These are phyloP conservation scores for Aproaerema taeniolella DNA, from an alignment of 2,888 invertebrate species.

Conservation along the genomic window DNA sequence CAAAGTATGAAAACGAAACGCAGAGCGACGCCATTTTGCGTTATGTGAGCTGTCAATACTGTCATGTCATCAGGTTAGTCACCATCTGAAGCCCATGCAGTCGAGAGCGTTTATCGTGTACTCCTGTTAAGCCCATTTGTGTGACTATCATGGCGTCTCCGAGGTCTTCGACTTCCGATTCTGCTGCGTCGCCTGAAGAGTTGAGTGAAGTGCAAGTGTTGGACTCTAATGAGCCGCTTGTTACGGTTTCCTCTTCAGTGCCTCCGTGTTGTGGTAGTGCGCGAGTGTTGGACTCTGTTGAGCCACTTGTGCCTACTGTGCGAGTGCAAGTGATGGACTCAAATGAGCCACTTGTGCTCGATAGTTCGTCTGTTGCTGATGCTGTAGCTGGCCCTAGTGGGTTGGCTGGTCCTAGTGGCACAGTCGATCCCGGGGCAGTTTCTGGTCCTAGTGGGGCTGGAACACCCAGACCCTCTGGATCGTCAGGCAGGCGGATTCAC, in stretches of 20 bases:
- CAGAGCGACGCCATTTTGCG: too few relatives aligned
- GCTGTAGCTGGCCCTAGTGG: neutral
- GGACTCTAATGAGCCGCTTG: conserved; percentile 10
- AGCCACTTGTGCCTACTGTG: conserved; percentile 10
- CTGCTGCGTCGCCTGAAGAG: neutral
- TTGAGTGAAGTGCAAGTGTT: too few relatives aligned
- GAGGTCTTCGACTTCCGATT: conserved; percentile 9
- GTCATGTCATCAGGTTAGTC: too few relatives aligned
- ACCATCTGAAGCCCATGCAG: conserved; percentile 1
- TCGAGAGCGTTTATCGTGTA: conserved; percentile 9
- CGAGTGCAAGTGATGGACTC: neutral
- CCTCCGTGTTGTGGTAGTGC: conserved; percentile 1
- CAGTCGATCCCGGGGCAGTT: neutral
- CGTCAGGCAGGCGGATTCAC: neutral
- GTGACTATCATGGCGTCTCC: conserved; percentile 12
- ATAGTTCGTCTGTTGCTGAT: neutral
- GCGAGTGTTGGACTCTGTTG: conserved; percentile 11
- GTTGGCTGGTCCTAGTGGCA: neutral
- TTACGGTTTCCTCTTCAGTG: conserved; percentile 5
- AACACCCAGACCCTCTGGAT: neutral
- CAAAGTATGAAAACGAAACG: too few relatives aligned
- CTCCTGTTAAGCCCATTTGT: conserved; percentile 1
- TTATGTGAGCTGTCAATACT: too few relatives aligned
- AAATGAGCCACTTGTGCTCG: neutral
- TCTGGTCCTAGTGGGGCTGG: neutral